Evolutionary conservation across 2,888 invertebrate genomes (phyloP), one percentile per base, ranked within the genome.

Genomic region (Lamellibrachia columna): DNA sequence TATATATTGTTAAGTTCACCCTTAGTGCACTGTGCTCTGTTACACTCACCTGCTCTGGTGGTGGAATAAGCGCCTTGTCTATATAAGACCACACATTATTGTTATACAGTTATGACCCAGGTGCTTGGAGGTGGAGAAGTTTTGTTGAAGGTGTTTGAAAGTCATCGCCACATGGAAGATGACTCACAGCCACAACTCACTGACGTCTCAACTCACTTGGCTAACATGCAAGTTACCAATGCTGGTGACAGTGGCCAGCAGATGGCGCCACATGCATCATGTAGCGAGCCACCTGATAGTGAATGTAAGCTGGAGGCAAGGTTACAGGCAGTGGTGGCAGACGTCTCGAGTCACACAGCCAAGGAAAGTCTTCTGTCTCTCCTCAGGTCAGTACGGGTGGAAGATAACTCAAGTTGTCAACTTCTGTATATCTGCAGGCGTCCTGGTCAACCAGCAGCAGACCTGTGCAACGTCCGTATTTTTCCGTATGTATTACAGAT

Each of bases 341-440:
- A 53, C 15, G 91, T 92, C 93, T 95, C 97, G 91, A 97, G 97
- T 8, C 93, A 97, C 53, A 97, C 98, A 52, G 97, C 97, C 1
- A 97, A 97, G 92, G 97, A 97, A 95, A 98, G 98, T 91, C 95
- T 96, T 52, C 93, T 96, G 22, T 94, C 94, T 90, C 94, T 94
- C 58, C 93, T 96, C 55, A 95, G 95, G 96, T 96, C 92, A 90
- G 52, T 90, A 60, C 3, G 11, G 15, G 53, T 8, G 90, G 11
- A n/a, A 90, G 52, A 90, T 92, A 90, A 52, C 53, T 52, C 22
- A 75, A 90, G 3, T 92, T 52, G 90, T 92, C 75, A 90, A 9
- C 40, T 75, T 52, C 58, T 58, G 6, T 11, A 92, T 60, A 55
- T 7, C n/a, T n/a, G n/a, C n/a, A n/a, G n/a, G n/a, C n/a, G n/a